Percentiles rank a stretch among this genome's conserved stretches.
Evolutionary conservation across 2,113 vertebrate genomes (phyloP).

Genomic region (Oxyura jamaicensis): DNA sequence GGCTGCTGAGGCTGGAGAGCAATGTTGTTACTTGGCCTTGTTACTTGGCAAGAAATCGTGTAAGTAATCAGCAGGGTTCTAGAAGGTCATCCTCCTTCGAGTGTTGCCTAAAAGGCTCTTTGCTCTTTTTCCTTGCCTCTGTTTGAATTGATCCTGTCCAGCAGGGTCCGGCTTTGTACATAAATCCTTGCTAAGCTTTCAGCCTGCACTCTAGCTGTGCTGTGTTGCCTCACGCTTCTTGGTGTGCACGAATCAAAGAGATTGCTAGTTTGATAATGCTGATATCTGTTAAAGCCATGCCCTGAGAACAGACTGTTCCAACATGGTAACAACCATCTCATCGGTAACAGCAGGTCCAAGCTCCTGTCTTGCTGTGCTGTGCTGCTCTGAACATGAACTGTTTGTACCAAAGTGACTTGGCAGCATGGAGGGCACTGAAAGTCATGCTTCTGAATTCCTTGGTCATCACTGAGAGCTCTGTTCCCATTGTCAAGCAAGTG

Average conservation of each 20-base stretch:
- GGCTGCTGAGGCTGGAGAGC: neutral
- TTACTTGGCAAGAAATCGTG: conserved; percentile 58
- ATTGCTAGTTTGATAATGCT: neutral
- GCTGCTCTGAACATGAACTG: neutral
- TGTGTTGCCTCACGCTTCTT: neutral
- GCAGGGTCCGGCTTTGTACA: neutral
- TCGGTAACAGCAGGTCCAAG: neutral
- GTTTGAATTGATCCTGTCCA: conserved; percentile 53
- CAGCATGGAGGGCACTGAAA: neutral
- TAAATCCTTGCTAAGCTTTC: conserved; percentile 52
- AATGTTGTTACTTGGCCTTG: conserved; percentile 5
- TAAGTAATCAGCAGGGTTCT: conserved; percentile 52
- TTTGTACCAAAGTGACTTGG: neutral
- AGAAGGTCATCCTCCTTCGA: conserved; percentile 50
- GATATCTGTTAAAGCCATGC: neutral
- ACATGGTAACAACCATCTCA: neutral
- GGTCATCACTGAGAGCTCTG: neutral
- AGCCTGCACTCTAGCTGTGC: neutral
- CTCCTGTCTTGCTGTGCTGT: neutral
- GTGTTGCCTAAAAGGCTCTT: conserved; percentile 47
- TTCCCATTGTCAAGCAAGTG: neutral
- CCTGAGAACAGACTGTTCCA: neutral
- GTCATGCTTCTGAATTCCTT: neutral
- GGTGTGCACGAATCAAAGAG: neutral
- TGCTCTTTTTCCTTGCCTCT: conserved; percentile 27